phyloP scores from a whole-genome alignment of 2,113 vertebrate species.

The Coregonus clupeaformis region DNA sequence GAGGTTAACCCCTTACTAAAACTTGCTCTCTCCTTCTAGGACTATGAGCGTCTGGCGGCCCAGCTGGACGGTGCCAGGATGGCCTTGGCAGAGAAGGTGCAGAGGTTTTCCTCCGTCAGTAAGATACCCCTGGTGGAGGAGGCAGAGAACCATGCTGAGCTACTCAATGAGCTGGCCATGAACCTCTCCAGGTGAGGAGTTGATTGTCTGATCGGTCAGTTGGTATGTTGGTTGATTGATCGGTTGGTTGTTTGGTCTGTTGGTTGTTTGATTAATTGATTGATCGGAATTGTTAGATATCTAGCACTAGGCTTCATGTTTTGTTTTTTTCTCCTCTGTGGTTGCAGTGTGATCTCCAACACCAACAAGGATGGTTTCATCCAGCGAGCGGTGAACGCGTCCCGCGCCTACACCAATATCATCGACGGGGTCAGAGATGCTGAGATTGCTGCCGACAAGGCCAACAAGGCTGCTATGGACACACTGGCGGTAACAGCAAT shows the following conservation, averaged over 20 bases:
- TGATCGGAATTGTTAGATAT: too few relatives aligned
- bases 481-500: slow-evolving; percentile 81
- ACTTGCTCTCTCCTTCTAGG: slow-evolving; percentile 64
- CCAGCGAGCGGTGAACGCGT: slow-evolving; percentile 82
- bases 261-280: too few relatives aligned
- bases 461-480: slow-evolving; percentile 69
- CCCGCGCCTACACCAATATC: slow-evolving; percentile 83
- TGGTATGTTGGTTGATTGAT: too few relatives aligned
- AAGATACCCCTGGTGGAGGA: slow-evolving; percentile 85
- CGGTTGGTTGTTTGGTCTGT: too few relatives aligned
- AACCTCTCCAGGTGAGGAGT: slow-evolving; percentile 83
- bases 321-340: slow-evolving; percentile 15
- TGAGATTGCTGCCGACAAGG: slow-evolving; percentile 72
- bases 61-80: slow-evolving; percentile 84
- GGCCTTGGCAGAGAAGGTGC: slow-evolving; percentile 76
- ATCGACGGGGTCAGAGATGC: slow-evolving; percentile 81
- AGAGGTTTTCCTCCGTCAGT: slow-evolving; percentile 72
- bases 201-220: too few relatives aligned
- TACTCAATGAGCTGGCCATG: slow-evolving; percentile 77
- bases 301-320: background rate
- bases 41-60: slow-evolving; percentile 83
- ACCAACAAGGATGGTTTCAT: slow-evolving; percentile 83
- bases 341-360: slow-evolving; percentile 79
- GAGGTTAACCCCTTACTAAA: too few relatives aligned
- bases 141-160: slow-evolving; percentile 82